These are phyloP conservation scores for Nebria ingens DNA, from an alignment of 1,140 invertebrate species.

Conservation along the genomic window DNA sequence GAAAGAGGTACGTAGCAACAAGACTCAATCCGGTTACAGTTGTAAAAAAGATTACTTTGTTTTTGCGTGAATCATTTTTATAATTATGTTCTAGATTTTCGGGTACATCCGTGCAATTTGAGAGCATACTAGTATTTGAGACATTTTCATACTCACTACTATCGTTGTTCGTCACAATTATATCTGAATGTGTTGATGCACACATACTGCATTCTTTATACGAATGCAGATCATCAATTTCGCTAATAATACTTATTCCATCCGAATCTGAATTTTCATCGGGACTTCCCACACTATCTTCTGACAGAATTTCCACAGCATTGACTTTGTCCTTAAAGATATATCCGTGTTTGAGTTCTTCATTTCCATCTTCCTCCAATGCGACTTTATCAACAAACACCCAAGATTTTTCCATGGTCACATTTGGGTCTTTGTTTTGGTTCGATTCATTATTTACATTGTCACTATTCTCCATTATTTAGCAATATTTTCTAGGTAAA, in stretches of 20 bases:
- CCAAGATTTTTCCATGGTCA: not conserved
- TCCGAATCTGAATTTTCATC: not conserved
- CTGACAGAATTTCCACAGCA: not conserved
- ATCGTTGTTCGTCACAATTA: too few species aligned
- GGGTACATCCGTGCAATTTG: too few species aligned
- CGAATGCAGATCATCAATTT: too few species aligned
- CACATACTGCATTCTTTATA: too few species aligned
- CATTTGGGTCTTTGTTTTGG: not conserved
- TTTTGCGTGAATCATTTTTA: too few species aligned
- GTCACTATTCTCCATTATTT: not conserved
- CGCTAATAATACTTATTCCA: not conserved
- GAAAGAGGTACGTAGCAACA: too few species aligned
- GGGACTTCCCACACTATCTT: not conserved
- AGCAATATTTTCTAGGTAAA: not conserved
- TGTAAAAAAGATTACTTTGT: too few species aligned
- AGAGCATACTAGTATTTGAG: too few species aligned
- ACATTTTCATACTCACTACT: too few species aligned
- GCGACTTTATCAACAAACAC: not conserved
- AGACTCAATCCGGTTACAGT: too few species aligned
- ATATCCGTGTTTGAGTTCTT: not conserved
- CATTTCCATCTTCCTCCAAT: not conserved
- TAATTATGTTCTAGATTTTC: too few species aligned
- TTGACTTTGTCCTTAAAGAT: not conserved
- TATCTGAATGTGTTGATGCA: too few species aligned
- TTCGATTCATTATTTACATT: not conserved